Evolutionary conservation across 1,140 invertebrate genomes (phyloP), one percentile per base, ranked within the genome.

Genomic region (Drosophila arawakana): DNA sequence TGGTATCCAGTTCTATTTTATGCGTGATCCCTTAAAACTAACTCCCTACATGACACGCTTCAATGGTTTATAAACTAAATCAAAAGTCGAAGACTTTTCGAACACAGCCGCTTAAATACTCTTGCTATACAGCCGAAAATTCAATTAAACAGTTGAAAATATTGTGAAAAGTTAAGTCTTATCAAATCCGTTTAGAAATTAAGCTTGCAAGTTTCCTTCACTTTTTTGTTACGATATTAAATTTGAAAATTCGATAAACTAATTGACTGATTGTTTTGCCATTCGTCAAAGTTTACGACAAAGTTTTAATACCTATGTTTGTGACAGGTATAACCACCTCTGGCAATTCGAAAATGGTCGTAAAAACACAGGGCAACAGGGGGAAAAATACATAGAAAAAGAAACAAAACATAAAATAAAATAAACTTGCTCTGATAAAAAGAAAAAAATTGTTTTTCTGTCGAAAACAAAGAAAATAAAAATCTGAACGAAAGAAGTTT

Each of bases 401-500:
- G 25, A 25, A 21, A 43, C 35, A 57, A 57, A 57, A 57, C 15
- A 57, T 10, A 57, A 41, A 70, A 59, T 78, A 65, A 72, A 84
- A 69, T 60, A 61, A 82, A 67, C 73, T 82, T 74, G 60, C 57
- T 21, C 15, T 21, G 15, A 21, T 35, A 72, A 65, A 68, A 65
- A 65, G 58, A 78, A 65, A 68, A 65, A 65, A 63, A 78, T 60
- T 57, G 37, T 75, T 63, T 75, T 55, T 47, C 18, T 46, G 49
- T 13, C 35, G 25, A 35, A 21, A 50, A 30, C 25, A 30, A 30
- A 30, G 6, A 66, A 43, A 73, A 21, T 21, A 21, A 21, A 68
- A 68, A 68, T 63, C 37, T 60, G 80, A 83, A 73, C 63, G 76
- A 58, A 73, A 55, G 46, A 61, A 73, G 62, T 69, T 69, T 44